Evolutionary conservation across 2,113 vertebrate species (phyloP).

Genomic region (Vombatus ursinus): DNA sequence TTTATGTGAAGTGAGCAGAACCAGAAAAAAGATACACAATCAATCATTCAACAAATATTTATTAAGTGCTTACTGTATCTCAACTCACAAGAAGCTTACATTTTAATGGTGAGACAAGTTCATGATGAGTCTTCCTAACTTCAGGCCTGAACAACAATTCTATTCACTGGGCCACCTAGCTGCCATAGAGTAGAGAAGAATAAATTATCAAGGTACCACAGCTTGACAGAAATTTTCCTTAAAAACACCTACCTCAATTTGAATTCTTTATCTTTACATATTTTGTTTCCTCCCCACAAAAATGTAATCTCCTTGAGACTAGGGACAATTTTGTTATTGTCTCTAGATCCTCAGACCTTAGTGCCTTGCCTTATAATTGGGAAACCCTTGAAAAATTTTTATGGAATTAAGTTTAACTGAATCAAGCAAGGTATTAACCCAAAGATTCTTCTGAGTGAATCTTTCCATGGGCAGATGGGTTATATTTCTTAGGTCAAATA

Average conservation of each 20-base stretch:
- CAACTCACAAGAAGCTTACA: neutral
- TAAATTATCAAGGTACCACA: constrained; percentile 20
- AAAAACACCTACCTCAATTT: constrained; percentile 6
- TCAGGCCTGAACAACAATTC: neutral
- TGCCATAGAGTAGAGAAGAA: neutral
- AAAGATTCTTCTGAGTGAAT: neutral
- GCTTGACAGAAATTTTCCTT: constrained; percentile 33
- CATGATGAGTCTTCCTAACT: neutral
- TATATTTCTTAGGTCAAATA: neutral
- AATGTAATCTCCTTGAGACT: neutral
- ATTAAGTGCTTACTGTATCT: neutral
- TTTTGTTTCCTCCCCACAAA: constrained; percentile 6
- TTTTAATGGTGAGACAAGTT: neutral
- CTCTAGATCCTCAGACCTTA: neutral
- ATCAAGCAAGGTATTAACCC: neutral
- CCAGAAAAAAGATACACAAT: neutral
- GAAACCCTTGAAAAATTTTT: neutral
- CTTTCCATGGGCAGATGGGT: neutral
- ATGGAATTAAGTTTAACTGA: neutral
- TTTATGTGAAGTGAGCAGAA: neutral
- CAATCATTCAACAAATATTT: neutral
- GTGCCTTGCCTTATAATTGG: neutral
- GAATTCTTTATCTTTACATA: neutral
- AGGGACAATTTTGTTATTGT: neutral
- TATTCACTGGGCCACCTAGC: neutral